Evolutionary conservation across 2,797 vertebrate species (phyloP).

Genomic region (Phrynocephalus guinanensis): DNA sequence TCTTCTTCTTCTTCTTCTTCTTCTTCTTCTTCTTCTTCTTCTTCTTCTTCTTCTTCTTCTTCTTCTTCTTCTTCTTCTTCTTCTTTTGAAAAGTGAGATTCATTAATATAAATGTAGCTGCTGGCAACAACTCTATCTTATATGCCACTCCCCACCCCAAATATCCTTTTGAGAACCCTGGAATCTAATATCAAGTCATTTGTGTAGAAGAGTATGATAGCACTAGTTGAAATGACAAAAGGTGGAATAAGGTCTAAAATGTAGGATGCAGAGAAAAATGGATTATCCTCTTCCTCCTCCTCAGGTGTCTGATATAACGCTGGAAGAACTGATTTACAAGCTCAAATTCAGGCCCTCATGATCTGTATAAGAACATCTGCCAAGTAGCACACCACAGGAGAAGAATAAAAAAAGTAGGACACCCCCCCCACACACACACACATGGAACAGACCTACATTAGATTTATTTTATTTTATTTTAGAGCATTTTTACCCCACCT

Average conservation of each 20-base stretch:
- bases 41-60: no score
- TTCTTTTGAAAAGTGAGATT: background rate
- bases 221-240: background rate
- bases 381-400: background rate
- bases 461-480: no score
- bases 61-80: no score
- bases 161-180: background rate
- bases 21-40: no score
- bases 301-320: background rate
- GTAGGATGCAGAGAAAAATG: background rate
- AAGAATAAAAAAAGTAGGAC: background rate
- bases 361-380: background rate
- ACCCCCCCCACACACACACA: no score
- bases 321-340: background rate
- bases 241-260: background rate
- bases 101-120: conserved; percentile 5
- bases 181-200: background rate
- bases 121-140: background rate
- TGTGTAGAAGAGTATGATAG: background rate
- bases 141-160: background rate
- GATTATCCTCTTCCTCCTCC: no score
- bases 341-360: background rate
- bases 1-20: no score
- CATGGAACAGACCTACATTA: no score
- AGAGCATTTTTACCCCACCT: no score